A percentile compares a stretch with the other conserved stretches of the same genome.
These are phyloP conservation scores for Desmophyllum pertusum DNA, from an alignment of 92 coral and sea anemone species.

Conservation along the genomic window DNA sequence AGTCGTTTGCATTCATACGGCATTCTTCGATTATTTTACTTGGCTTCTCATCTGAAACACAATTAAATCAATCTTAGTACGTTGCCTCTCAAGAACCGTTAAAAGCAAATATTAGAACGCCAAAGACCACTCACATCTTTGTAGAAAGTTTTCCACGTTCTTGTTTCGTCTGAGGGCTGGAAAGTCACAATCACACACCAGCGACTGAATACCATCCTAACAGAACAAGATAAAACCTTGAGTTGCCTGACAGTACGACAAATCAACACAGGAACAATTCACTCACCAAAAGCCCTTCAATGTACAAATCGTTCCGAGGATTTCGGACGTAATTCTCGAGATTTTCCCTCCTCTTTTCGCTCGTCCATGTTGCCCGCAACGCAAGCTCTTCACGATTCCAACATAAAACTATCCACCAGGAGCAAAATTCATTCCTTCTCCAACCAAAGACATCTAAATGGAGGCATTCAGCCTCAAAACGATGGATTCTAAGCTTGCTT, in stretches of 20 bases:
- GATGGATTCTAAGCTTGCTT: slow-evolving; percentile 45
- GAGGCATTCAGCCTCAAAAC: slow-evolving; percentile 66
- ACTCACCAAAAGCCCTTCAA: slow-evolving; percentile 98
- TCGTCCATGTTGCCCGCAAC: slow-evolving; percentile 77
- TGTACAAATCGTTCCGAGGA: slow-evolving; percentile 85
- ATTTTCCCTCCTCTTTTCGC: slow-evolving; percentile 79
- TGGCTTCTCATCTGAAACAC: slow-evolving; percentile 86
- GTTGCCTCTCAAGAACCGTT: slow-evolving; percentile 44
- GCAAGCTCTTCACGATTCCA: slow-evolving; percentile 53
- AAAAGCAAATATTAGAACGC: slow-evolving; percentile 59
- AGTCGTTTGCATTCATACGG: slow-evolving; percentile 90
- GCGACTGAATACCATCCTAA: slow-evolving; percentile 96
- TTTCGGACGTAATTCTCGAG: slow-evolving; percentile 82
- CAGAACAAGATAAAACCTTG: slow-evolving; percentile 24
- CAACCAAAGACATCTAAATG: slow-evolving; percentile 58
- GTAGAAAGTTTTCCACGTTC: slow-evolving; percentile 96
- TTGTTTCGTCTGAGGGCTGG: slow-evolving; percentile 96
- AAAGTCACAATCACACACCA: slow-evolving; percentile 96
- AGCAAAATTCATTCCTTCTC: slow-evolving; percentile 67
- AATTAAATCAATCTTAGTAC: slow-evolving; percentile 52
- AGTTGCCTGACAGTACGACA: slow-evolving; percentile 8
- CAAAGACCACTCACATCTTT: slow-evolving; percentile 85
- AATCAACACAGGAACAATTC: slow-evolving; percentile 7
- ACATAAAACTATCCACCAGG: slow-evolving; percentile 60
- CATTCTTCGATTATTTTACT: slow-evolving; percentile 75